Evolutionary conservation across 2,797 vertebrate genomes (phyloP), one percentile per base, ranked within the genome.

Genomic region (Sus cebifrons): DNA sequence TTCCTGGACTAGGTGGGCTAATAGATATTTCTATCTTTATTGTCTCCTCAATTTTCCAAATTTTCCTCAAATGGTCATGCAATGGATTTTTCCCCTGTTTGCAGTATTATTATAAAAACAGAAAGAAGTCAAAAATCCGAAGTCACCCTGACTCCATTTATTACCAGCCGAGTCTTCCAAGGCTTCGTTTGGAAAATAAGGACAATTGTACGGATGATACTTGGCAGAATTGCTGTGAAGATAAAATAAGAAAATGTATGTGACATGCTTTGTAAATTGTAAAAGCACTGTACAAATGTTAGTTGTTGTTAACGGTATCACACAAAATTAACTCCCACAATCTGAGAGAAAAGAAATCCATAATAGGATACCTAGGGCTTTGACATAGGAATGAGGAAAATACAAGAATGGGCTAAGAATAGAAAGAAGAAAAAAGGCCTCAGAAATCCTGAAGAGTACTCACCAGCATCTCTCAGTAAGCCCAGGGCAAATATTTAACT

Each of bases 251-350:
- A 94, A 87, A 89, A 83, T 62, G 60, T 27, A 77, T 40, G 85
- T 54, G 54, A 89, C 36, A 11, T 14, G 56, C 74, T 90, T 95
- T 56, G 68, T 67, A 71, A 86, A 36, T 88, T 58, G 64, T 52
- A 71, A 94, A 49, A 81, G 54, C 65, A 14, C 32, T 86, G n/a
- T 86, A 36, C 78, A 74, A 84, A 84, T 81, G 85, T 84, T 84
- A 94, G 85, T 77, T 60, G 32, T 79, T 58, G 77, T 81, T 86
- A 94, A 91, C 60, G 68, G 93, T 86, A 27, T 68, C 84, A 90
- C 60, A 86, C 11, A 52, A 82, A 97, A 96, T 94, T 95, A 96
- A 86, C 86, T 91, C 58, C 36, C 73, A 58, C 56, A 64, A 65
- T 58, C 58, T 5, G 81, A 96, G 71, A 77, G 29, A 78, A 89